Base-by-base conservation (phyloP, 1,140 invertebrate species). In the Copidosoma floridanum region DNA sequence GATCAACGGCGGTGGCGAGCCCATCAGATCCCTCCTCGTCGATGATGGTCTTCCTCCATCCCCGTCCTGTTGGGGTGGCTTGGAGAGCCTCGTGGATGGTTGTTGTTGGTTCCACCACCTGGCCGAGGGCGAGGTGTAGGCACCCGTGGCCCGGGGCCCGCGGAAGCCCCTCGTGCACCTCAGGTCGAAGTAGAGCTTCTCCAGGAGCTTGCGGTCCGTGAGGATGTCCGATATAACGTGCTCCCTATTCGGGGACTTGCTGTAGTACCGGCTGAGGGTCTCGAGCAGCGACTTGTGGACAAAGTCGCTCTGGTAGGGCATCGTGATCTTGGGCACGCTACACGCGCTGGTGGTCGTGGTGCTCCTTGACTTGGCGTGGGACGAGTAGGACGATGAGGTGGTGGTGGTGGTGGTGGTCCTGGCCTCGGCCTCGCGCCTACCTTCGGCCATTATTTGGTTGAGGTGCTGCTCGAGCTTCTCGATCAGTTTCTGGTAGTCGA, bases 171-270 rank as follows among this genome's bases (percentile, higher is more conserved):
- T 84, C 4, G 88, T 84, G 68, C 88, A 86, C 61, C 88, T 81
- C 41, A 89, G 74, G 68, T 89, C 87, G 67, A 88, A 88, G 67
- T 89, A 89, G 2, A 89, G 74, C 67, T 85, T 88, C 73, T 89
- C 87, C 52, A 90, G 75, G 1, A 88, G 78, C 69, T 87, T 89
- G 52, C 86, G 81, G 72, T 90, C 86, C 3, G 86, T 89, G 32
- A 89, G 72, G 21, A 89, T 80, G 68, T 89, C 86, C 52, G 86
- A 86, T 65, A 90, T 86, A 11, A 88, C 82, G 72, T 84, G 85
- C 60, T 89, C 83, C 50, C 86, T 79, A 61, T 85, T 88, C 0
- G 83, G 78, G 3, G 84, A 85, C 41, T 85, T 84, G 56, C 82
- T 81, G 67, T 87, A 89, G 68, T 89, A 88, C 40, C 88, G 81